Percentiles rank a stretch among this genome's conserved stretches.
Conservation (phyloP, 2,888 invertebrate species). For the Zonitis immaculata region DNA sequence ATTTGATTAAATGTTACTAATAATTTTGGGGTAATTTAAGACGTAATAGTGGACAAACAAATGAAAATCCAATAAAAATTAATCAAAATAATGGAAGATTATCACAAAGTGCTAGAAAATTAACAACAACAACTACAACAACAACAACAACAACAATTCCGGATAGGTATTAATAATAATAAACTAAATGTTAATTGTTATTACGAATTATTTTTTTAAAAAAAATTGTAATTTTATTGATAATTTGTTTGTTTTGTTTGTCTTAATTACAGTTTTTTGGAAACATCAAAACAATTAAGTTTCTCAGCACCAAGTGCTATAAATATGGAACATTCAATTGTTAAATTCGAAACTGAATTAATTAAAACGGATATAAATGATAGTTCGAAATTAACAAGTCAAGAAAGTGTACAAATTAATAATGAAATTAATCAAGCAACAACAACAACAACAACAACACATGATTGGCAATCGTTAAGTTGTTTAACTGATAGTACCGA, state of each 20-base stretch:
- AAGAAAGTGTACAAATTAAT: constrained; percentile 46
- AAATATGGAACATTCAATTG: constrained; percentile 66
- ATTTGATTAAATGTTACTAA: background rate
- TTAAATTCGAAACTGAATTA: constrained; percentile 61
- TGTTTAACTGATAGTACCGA: constrained; percentile 86
- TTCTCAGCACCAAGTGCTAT: constrained; percentile 86
- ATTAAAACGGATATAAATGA: constrained; percentile 39
- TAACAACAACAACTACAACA: constrained; percentile 8
- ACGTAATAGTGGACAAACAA: constrained; percentile 23
- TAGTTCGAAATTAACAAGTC: constrained; percentile 41
- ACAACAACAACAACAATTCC: background rate
- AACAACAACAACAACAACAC: too few species aligned
- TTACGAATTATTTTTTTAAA: background rate
- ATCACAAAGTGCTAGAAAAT: constrained; percentile 26
- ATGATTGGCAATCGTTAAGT: constrained; percentile 78
- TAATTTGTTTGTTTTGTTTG: background rate
- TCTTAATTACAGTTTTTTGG: constrained; percentile 54
- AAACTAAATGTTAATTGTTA: background rate
- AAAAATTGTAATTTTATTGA: too few species aligned
- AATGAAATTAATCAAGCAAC: constrained; percentile 43
- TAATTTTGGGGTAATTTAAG: constrained; percentile 10
- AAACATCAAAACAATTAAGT: constrained; percentile 68
- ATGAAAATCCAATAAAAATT: background rate
- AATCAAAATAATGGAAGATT: constrained; percentile 22
- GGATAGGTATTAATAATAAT: background rate